Evolutionary conservation across 1,140 invertebrate species (phyloP), one percentile per base, ranked within the genome.

Genomic region (Platyscapa corneri): DNA sequence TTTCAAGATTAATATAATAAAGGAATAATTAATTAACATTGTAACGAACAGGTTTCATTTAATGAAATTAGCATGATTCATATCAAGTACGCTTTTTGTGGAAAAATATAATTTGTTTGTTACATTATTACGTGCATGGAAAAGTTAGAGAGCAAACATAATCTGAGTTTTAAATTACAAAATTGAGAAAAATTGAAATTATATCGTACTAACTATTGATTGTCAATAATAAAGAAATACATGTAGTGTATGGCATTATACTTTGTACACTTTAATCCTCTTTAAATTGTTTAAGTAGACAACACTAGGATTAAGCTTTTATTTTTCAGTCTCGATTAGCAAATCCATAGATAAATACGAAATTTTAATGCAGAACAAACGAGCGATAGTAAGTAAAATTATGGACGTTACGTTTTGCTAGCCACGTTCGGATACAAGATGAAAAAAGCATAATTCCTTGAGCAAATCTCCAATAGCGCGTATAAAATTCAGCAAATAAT

Each of bases 401-500:
- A 74, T 10, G 14, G 70, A 39, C 12, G 0, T 39, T n/a, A 32
- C 16, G 12, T 67, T 72, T 39, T 27, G 18, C 5, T 72, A 12
- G 3, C 42, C 42, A 42, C n/a, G n/a, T 74, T 74, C 8, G 8
- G 20, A 74, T 14, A 74, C 3, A 39, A 3, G 20, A 74, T 8
- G 37, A 6, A 32, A 5, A 72, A 42, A 42, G 23, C 8, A 42
- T 74, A 74, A 74, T 74, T 74, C 32, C 70, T n/a, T 42, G 70
- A 74, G 18, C 37, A 42, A 74, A 74, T 42, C 23, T 42, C 7
- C n/a, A 39, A 72, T 23, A 16, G 70, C 70, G 12, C 18, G 20
- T 72, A 72, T 72, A 72, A 30, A 72, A 72, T 72, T 39, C 34
- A 39, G 70, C 70, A 72, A 72, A 72, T 72, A 72, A 72, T 72